A percentile compares a stretch with the other conserved stretches of the same genome.
phyloP scores from a whole-genome alignment of 2,888 invertebrate genomes.

The Rosalia funebris region DNA sequence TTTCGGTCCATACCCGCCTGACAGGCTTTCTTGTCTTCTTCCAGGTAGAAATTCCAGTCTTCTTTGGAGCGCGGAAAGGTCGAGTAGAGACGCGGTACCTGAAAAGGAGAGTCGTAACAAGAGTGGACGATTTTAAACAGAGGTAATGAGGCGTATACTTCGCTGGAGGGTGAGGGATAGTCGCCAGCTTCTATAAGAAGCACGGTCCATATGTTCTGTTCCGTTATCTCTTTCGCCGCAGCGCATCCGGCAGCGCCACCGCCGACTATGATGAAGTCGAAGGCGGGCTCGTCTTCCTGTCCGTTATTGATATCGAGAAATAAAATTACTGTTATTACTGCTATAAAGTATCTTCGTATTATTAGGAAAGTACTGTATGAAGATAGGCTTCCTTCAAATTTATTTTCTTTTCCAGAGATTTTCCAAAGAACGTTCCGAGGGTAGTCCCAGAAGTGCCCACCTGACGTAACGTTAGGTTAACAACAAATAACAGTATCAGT shows the following conservation, averaged over 20 bases:
- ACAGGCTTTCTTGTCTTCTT: conserved; percentile 51
- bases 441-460: too few relatives aligned
- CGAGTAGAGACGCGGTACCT: conserved; percentile 48
- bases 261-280: conserved; percentile 66
- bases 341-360: too few relatives aligned
- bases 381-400: too few relatives aligned
- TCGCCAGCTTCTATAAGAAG: conserved; percentile 59
- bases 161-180: conserved; percentile 31
- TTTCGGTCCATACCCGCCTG: conserved; percentile 41
- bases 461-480: too few relatives aligned
- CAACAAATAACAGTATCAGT: too few relatives aligned
- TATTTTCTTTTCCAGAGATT: too few relatives aligned
- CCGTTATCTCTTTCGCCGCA: conserved; percentile 64
- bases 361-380: too few relatives aligned
- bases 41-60: conserved; percentile 53
- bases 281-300: conserved; percentile 49
- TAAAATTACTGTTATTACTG: too few relatives aligned
- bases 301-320: too few relatives aligned
- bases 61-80: conserved; percentile 53
- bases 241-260: conserved; percentile 67
- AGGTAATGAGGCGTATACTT: neutral
- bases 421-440: too few relatives aligned
- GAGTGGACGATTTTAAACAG: neutral
- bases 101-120: neutral
- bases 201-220: conserved; percentile 58